phyloP scores from a whole-genome alignment of 2,113 vertebrate species.

The Peucedramus taeniatus region DNA sequence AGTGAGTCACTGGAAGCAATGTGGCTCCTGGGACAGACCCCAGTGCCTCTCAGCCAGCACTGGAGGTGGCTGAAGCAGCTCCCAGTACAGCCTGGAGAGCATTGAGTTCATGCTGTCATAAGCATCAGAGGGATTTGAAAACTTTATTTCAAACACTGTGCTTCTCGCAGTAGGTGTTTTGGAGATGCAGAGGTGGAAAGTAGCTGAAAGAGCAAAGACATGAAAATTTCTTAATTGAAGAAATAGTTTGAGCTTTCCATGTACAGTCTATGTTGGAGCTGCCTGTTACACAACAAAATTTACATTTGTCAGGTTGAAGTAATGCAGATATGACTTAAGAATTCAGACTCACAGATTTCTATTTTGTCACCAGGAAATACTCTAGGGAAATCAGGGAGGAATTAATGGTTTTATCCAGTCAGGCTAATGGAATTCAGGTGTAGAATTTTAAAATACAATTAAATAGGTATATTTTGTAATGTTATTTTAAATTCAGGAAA shows the following conservation, averaged over 20 bases:
- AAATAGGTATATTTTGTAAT: background rate
- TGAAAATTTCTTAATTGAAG: background rate
- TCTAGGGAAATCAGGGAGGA: background rate
- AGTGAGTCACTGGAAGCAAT: background rate
- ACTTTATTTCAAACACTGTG: background rate
- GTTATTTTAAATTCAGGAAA: background rate
- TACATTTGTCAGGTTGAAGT: background rate
- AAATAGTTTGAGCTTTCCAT: background rate
- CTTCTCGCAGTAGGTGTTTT: background rate
- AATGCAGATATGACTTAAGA: background rate
- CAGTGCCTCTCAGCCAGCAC: fast-evolving
- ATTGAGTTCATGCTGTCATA: background rate
- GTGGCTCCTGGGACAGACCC: background rate
- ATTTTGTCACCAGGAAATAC: background rate
- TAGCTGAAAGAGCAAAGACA: background rate
- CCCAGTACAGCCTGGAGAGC: background rate
- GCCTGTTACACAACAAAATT: background rate
- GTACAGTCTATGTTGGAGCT: background rate
- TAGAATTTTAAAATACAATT: background rate
- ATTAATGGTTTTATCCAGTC: background rate
- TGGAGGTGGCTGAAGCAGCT: background rate
- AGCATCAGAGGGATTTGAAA: background rate
- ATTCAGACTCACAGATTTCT: background rate
- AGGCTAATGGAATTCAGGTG: background rate
- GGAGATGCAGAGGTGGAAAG: background rate